phyloP scores from a whole-genome alignment of 1,140 invertebrate genomes.

The Drosophila jambulina region DNA sequence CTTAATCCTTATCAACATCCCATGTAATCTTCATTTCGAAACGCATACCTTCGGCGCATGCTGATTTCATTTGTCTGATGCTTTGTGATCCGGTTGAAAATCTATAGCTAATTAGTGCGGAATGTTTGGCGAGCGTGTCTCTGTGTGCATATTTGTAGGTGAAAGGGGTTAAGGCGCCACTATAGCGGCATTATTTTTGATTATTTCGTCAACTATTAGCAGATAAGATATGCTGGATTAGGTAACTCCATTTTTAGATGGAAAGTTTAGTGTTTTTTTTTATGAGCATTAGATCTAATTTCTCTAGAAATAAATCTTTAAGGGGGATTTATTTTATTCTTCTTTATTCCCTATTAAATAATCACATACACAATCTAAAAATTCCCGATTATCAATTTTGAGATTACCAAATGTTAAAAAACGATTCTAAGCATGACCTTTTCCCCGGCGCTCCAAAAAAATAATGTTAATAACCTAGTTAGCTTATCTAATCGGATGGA shows the following conservation, averaged over 20 bases:
- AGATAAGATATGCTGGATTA: slow-evolving; percentile 33
- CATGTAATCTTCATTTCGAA: slow-evolving; percentile 48
- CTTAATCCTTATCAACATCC: slow-evolving; percentile 35
- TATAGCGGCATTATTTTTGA: slow-evolving; percentile 28
- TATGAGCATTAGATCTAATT: neutral
- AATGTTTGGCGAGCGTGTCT: slow-evolving; percentile 46
- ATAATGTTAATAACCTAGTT: slow-evolving; percentile 26
- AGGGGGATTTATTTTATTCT: neutral
- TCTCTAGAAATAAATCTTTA: neutral
- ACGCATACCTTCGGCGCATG: slow-evolving; percentile 44
- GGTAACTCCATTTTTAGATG: neutral
- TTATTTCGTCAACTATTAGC: slow-evolving; percentile 14
- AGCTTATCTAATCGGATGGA: slow-evolving; percentile 38
- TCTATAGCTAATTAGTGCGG: slow-evolving; percentile 37
- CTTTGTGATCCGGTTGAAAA: slow-evolving; percentile 19
- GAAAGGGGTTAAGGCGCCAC: slow-evolving; percentile 41
- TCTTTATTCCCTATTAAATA: neutral
- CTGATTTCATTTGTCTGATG: slow-evolving; percentile 29
- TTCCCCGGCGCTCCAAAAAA: slow-evolving; percentile 17
- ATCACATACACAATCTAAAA: neutral
- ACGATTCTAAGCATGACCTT: slow-evolving; percentile 38
- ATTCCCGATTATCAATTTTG: neutral
- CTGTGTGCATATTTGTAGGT: slow-evolving; percentile 47
- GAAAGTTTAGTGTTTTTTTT: neutral
- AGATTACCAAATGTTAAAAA: slow-evolving; percentile 18